phyloP scores from a whole-genome alignment of 2,797 vertebrate genomes.

The Pantherophis alleghaniensis region DNA sequence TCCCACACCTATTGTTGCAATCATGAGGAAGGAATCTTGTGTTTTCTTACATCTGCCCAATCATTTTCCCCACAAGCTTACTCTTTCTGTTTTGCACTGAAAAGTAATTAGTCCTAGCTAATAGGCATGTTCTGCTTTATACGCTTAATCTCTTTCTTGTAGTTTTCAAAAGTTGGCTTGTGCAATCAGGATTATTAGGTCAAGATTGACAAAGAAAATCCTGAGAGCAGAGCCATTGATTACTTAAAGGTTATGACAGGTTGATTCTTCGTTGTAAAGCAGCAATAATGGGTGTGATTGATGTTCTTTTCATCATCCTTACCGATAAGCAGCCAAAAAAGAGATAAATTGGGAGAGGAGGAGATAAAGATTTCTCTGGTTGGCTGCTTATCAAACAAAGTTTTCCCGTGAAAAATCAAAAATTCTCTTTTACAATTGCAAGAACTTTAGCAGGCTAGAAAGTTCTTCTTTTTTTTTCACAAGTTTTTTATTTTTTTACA shows the following conservation, averaged over 20 bases:
- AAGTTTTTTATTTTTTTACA: no score
- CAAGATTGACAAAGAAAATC: conserved; percentile 43
- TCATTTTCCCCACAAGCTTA: background rate
- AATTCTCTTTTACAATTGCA: background rate
- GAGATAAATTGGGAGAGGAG: background rate
- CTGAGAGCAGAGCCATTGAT: conserved; percentile 52
- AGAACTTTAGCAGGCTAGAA: background rate
- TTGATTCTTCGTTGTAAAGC: conserved; percentile 39
- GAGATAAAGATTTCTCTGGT: background rate
- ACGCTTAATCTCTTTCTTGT: conserved; percentile 34
- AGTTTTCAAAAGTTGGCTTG: conserved; percentile 23
- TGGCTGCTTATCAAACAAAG: conserved; percentile 23
- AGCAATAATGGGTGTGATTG: conserved; percentile 40
- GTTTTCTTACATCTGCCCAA: no score
- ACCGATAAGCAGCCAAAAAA: background rate
- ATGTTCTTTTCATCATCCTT: conserved; percentile 49
- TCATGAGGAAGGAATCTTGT: no score
- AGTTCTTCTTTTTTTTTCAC: no score
- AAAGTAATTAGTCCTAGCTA: conserved; percentile 11
- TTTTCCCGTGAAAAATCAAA: conserved; percentile 7
- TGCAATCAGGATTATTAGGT: conserved; percentile 45
- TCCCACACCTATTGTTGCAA: no score
- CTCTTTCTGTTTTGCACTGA: background rate
- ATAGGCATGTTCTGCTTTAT: background rate
- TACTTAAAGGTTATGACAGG: conserved; percentile 27